Conservation (phyloP, 2,113 vertebrate species). For the Trogon surrucura region DNA sequence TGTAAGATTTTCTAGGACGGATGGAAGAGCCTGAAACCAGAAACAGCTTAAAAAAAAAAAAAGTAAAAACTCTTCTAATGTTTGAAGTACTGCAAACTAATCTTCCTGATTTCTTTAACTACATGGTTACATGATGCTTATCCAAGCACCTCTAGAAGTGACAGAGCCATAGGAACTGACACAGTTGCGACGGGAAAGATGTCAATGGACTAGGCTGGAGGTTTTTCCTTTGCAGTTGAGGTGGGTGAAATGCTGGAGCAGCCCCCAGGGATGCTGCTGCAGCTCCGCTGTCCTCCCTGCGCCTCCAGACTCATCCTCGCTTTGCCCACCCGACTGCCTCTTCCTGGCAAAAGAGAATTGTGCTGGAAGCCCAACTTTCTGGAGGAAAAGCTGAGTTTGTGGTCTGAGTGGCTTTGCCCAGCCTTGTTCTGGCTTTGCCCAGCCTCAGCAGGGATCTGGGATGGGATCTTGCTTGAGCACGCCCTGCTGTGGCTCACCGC, state of each 20-base stretch:
- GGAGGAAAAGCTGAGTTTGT: not conserved
- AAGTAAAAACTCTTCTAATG: not conserved
- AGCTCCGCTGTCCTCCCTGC: not conserved
- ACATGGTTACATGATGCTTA: not conserved
- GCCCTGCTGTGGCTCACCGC: accelerated
- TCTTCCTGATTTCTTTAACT: not conserved
- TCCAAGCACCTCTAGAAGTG: not conserved
- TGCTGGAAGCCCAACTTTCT: not conserved
- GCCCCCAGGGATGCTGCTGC: not conserved
- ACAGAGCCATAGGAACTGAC: not conserved
- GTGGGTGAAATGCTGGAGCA: not conserved
- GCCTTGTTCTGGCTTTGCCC: not conserved
- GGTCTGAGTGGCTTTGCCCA: not conserved
- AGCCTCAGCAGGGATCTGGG: not conserved
- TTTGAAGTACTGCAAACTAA: not conserved
- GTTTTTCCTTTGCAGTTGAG: not conserved
- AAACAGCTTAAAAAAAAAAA: not conserved
- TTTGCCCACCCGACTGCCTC: accelerated
- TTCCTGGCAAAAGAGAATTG: accelerated
- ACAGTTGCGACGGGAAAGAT: not conserved
- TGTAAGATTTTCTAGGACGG: not conserved
- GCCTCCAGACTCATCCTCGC: not conserved
- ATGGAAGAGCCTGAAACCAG: not conserved
- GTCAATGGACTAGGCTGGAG: not conserved
- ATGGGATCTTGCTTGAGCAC: not conserved